Conservation (phyloP, 2,113 vertebrate genomes). For the Arenaria interpres region DNA sequence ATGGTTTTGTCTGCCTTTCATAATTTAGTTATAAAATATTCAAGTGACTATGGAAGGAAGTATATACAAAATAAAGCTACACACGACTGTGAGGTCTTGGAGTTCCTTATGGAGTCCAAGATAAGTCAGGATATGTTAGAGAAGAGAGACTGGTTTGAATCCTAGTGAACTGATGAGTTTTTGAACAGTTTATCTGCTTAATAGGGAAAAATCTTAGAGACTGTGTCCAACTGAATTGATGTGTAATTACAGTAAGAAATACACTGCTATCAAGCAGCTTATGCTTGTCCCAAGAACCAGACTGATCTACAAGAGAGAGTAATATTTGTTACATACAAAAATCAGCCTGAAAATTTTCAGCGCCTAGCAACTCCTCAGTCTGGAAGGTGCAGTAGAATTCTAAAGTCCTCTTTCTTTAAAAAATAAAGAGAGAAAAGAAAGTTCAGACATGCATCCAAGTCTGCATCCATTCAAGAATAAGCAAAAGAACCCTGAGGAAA, state of each 20-base stretch:
- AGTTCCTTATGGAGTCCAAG: background rate
- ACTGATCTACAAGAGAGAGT: background rate
- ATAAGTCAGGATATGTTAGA: background rate
- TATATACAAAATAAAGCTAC: background rate
- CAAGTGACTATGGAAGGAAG: background rate
- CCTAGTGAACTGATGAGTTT: background rate
- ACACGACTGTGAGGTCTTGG: background rate
- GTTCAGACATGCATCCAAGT: background rate
- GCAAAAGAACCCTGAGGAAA: background rate
- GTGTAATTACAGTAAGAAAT: background rate
- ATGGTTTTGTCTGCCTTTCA: background rate
- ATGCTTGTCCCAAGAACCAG: background rate
- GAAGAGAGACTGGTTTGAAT: background rate
- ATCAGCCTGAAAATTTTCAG: background rate
- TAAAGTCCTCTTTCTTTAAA: background rate
- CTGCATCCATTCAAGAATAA: background rate
- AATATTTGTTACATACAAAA: background rate
- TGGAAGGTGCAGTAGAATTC: background rate
- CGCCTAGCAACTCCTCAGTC: background rate
- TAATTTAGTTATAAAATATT: background rate
- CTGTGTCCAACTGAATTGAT: background rate
- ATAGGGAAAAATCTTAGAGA: background rate
- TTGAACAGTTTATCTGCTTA: background rate
- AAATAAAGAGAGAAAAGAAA: background rate
- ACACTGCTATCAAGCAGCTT: background rate